Percentiles rank a stretch among this genome's conserved stretches.
Evolutionary conservation across 2,797 vertebrate species (phyloP).

Genomic region (Artibeus lituratus): DNA sequence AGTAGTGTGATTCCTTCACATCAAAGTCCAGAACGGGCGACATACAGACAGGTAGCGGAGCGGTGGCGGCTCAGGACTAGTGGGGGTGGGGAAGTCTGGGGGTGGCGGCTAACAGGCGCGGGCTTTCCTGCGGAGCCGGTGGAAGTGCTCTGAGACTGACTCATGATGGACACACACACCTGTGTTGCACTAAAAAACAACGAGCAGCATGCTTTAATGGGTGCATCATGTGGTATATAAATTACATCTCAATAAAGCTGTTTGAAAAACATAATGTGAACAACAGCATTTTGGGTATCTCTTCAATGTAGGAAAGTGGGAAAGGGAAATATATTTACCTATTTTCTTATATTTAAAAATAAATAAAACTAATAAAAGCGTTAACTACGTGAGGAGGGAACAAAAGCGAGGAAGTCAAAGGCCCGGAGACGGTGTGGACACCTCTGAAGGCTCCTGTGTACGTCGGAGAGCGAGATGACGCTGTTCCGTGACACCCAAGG

Average conservation of each 20-base stretch:
- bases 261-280: background rate
- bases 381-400: too few relatives aligned
- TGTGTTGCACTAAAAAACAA: background rate
- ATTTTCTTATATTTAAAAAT: background rate
- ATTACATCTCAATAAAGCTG: background rate
- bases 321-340: background rate
- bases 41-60: too few relatives aligned
- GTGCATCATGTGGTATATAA: too few relatives aligned
- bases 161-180: background rate
- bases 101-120: background rate
- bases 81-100: accelerated
- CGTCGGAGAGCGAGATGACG: too few relatives aligned
- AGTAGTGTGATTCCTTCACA: background rate
- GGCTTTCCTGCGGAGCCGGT: background rate
- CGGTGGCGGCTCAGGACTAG: background rate
- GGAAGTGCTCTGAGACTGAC: background rate
- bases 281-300: background rate
- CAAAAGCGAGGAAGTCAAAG: background rate
- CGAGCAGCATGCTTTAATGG: too few relatives aligned
- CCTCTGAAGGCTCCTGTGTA: background rate
- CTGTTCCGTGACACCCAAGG: background rate
- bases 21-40: too few relatives aligned
- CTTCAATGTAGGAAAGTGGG: background rate
- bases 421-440: background rate
- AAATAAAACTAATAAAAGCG: background rate